These are phyloP conservation scores for Dolomedes plantarius DNA, from an alignment of 2,888 invertebrate genomes.

Conservation along the genomic window DNA sequence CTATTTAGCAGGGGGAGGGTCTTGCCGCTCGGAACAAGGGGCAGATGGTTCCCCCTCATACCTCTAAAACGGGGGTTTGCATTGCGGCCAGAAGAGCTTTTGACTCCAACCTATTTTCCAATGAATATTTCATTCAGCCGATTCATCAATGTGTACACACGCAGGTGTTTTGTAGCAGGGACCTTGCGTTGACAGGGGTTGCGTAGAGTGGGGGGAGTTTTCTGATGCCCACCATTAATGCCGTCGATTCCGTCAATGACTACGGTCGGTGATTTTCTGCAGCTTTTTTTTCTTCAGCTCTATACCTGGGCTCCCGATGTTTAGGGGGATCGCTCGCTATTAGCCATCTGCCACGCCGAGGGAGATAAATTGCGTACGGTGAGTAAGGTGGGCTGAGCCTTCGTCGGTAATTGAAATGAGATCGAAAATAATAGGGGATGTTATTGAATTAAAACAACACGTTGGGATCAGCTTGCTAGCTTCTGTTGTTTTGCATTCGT, in stretches of 20 bases:
- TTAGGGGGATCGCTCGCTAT: neutral
- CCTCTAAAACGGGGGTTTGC: neutral
- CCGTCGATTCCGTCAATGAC: neutral
- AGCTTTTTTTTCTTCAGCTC: neutral
- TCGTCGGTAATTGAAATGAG: neutral
- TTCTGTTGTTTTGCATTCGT: too few relatives aligned
- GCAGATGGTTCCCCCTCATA: too few relatives aligned
- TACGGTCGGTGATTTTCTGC: neutral
- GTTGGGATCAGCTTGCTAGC: too few relatives aligned
- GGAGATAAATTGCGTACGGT: neutral
- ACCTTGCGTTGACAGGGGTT: neutral
- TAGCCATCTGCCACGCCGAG: neutral
- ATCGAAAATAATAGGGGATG: too few relatives aligned
- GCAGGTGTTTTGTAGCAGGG: neutral
- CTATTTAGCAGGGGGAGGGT: too few relatives aligned
- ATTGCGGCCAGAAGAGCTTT: neutral
- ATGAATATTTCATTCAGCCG: constrained; percentile 3
- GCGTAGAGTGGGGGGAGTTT: neutral
- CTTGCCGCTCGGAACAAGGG: too few relatives aligned
- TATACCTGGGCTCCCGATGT: neutral
- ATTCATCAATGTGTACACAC: constrained; percentile 3
- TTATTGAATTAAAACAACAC: too few relatives aligned
- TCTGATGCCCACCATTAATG: too few relatives aligned
- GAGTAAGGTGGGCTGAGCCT: neutral
- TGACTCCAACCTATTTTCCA: constrained; percentile 5